phyloP scores from a whole-genome alignment of 2,888 invertebrate genomes.

The Allacma fusca region DNA sequence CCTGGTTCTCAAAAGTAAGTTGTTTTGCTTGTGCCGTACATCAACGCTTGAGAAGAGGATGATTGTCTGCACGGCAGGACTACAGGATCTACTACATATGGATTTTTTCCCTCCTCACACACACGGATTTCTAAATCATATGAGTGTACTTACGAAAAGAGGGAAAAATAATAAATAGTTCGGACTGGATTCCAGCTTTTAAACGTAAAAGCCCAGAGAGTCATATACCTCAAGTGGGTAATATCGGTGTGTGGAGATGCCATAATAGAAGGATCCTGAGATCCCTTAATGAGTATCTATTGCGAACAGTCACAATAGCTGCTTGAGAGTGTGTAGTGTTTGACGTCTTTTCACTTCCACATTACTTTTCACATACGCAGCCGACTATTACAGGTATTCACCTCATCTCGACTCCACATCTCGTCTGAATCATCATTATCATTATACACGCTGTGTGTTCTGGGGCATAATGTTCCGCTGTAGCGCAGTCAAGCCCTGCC shows the following conservation, averaged over 20 bases:
- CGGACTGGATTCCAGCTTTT: background rate
- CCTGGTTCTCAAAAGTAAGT: too few species aligned
- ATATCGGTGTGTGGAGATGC: background rate
- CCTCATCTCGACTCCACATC: conserved; percentile 2
- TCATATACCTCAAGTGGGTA: background rate
- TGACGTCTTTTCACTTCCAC: conserved; percentile 33
- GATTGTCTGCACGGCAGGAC: too few species aligned
- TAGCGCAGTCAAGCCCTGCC: conserved; percentile 33
- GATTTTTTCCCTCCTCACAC: too few species aligned
- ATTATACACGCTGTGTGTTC: conserved; percentile 43
- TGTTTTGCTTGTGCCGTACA: too few species aligned
- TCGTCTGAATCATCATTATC: conserved; percentile 40
- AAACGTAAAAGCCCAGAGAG: background rate
- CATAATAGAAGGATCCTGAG: background rate
- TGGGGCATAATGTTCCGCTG: conserved; percentile 44
- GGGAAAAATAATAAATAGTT: background rate
- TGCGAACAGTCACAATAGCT: conserved; percentile 30
- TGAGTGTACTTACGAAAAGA: background rate
- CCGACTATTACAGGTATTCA: conserved; percentile 1
- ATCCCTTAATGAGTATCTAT: conserved; percentile 20
- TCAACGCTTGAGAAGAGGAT: too few species aligned
- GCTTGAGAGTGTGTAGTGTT: background rate
- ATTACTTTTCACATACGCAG: conserved; percentile 16
- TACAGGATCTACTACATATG: too few species aligned
- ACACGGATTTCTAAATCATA: too few species aligned